These are phyloP conservation scores for Catostylus mosaicus DNA, from an alignment of 30 jellyfish, hydroid and myxozoan species.

Conservation along the genomic window DNA sequence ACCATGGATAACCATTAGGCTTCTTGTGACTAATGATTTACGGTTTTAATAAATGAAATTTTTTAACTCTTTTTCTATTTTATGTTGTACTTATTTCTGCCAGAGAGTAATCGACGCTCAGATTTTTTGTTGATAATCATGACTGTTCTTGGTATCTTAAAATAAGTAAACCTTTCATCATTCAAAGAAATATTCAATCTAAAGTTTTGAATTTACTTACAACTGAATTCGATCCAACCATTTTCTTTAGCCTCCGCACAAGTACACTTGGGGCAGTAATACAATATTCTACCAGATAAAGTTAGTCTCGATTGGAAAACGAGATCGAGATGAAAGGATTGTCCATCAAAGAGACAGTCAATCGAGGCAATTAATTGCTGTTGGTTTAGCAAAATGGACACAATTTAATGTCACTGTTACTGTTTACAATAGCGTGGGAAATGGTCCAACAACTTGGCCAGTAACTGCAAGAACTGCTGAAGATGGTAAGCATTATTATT, in stretches of 20 bases:
- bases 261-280: constrained; percentile 90
- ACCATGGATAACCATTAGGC: too few species aligned
- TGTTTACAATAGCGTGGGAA: constrained; percentile 73
- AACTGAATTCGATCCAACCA: neutral
- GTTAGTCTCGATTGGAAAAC: constrained; percentile 74
- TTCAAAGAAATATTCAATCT: too few species aligned
- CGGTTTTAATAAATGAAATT: too few species aligned
- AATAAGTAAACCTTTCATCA: too few species aligned
- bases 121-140: too few species aligned
- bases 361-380: constrained; percentile 68
- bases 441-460: constrained; percentile 79
- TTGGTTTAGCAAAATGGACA: constrained; percentile 81
- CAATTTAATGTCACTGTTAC: constrained; percentile 79
- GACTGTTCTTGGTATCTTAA: too few species aligned
- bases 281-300: constrained; percentile 73
- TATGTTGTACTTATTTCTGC: too few species aligned
- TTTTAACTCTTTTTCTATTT: too few species aligned
- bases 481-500: constrained; percentile 79
- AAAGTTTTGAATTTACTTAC: too few species aligned
- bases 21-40: too few species aligned
- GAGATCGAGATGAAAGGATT: constrained; percentile 26
- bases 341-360: constrained; percentile 81
- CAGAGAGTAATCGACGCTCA: too few species aligned
- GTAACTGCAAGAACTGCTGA: constrained; percentile 86
- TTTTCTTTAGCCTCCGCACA: constrained; percentile 85